Percentiles rank a stretch among this genome's conserved stretches.
phyloP scores from a whole-genome alignment of 1,140 invertebrate species.

The Plectrocnemia conspersa region DNA sequence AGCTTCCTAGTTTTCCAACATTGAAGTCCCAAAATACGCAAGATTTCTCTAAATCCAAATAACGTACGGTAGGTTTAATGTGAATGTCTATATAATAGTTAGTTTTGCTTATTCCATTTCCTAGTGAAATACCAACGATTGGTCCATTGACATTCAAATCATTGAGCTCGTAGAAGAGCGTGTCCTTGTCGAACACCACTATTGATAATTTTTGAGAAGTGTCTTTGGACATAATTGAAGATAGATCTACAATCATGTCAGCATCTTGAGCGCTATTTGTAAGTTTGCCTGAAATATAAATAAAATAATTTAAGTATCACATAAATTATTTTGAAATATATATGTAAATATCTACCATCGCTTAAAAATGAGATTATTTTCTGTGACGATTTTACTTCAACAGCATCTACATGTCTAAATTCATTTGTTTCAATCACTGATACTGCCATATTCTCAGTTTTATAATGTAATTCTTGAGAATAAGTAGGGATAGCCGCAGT shows the following conservation, averaged over 20 bases:
- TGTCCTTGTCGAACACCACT: neutral
- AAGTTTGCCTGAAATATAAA: neutral
- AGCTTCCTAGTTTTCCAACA: conserved; percentile 37
- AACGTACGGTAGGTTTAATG: conserved; percentile 28
- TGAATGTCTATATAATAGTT: conserved; percentile 46
- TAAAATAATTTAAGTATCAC: neutral
- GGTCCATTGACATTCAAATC: neutral
- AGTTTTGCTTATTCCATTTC: conserved; percentile 30
- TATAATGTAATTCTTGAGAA: neutral
- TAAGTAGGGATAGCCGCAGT: neutral
- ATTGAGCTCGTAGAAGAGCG: neutral
- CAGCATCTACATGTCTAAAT: no score
- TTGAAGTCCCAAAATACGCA: conserved; percentile 48
- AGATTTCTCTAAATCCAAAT: neutral
- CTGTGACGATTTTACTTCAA: neutral
- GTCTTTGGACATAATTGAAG: neutral
- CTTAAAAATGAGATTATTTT: neutral
- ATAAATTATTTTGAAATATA: neutral
- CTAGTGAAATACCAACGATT: conserved; percentile 1
- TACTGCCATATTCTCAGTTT: neutral
- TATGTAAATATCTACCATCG: neutral
- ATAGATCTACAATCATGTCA: conserved; percentile 5
- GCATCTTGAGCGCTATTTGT: neutral
- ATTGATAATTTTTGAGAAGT: neutral
- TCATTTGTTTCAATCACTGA: neutral